phyloP scores from a whole-genome alignment of 2,888 invertebrate species.

The Ischnura elegans region DNA sequence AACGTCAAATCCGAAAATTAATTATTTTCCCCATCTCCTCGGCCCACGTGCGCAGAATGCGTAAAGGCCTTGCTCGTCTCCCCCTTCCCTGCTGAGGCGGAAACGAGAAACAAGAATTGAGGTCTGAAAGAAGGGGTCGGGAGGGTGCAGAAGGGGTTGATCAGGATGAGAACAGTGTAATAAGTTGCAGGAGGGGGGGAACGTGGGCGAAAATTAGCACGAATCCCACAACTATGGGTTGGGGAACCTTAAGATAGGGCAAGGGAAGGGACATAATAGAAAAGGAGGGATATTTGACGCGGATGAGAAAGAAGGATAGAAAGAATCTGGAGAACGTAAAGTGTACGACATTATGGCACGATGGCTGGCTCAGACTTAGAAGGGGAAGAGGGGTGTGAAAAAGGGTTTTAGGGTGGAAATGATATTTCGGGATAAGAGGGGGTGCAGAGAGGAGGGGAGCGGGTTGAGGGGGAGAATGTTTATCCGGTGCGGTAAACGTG shows the following conservation, averaged over 20 bases:
- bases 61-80: background rate
- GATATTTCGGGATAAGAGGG: background rate
- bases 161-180: background rate
- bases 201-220: background rate
- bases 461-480: conserved; percentile 4
- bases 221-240: background rate
- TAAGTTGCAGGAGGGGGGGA: background rate
- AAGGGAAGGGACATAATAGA: background rate
- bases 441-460: background rate
- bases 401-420: background rate
- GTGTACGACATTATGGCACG: background rate
- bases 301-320: background rate
- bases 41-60: background rate
- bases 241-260: background rate
- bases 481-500: conserved; percentile 45
- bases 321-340: background rate
- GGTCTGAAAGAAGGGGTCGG: background rate
- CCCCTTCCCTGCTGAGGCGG: background rate
- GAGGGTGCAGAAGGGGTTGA: background rate
- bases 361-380: background rate
- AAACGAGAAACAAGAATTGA: background rate
- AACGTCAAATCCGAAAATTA: background rate
- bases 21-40: background rate
- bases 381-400: background rate
- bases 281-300: too few species aligned